These are phyloP conservation scores for Nymphalis io DNA, from an alignment of 1,140 invertebrate species.

Conservation along the genomic window DNA sequence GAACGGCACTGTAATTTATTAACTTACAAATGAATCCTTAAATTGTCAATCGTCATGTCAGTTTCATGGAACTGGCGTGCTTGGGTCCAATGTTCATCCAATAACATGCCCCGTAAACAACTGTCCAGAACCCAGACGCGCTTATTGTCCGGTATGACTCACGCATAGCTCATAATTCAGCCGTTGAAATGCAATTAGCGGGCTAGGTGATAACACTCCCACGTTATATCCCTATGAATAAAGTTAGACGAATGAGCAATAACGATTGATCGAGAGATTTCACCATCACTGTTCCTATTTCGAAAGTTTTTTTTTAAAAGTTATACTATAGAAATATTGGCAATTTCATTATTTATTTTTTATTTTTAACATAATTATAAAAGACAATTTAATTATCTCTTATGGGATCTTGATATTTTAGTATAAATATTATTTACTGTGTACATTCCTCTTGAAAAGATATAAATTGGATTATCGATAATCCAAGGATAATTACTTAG, in stretches of 20 bases:
- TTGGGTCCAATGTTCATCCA: slow-evolving; percentile 5
- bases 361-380: too few relatives aligned
- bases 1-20: background rate
- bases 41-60: background rate
- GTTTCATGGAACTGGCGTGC: slow-evolving; percentile 7
- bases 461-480: too few relatives aligned
- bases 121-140: slow-evolving; percentile 9
- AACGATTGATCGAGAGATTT: slow-evolving; percentile 6
- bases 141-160: slow-evolving; percentile 27
- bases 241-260: slow-evolving; percentile 3
- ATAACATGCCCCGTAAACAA: slow-evolving; percentile 19
- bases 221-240: slow-evolving; percentile 33
- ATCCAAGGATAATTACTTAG: too few relatives aligned
- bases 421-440: too few relatives aligned
- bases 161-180: slow-evolving; percentile 46
- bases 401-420: too few relatives aligned
- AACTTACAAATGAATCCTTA: background rate
- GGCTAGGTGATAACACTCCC: slow-evolving; percentile 50
- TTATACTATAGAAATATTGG: background rate
- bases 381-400: too few relatives aligned
- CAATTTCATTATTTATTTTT: too few relatives aligned
- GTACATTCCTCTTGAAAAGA: too few relatives aligned
- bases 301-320: background rate
- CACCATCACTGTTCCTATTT: background rate
- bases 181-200: slow-evolving; percentile 53